Percentiles rank a stretch among this genome's conserved stretches.
Conservation (phyloP, 2,888 invertebrate genomes). For the Bhutanitis thaidina region DNA sequence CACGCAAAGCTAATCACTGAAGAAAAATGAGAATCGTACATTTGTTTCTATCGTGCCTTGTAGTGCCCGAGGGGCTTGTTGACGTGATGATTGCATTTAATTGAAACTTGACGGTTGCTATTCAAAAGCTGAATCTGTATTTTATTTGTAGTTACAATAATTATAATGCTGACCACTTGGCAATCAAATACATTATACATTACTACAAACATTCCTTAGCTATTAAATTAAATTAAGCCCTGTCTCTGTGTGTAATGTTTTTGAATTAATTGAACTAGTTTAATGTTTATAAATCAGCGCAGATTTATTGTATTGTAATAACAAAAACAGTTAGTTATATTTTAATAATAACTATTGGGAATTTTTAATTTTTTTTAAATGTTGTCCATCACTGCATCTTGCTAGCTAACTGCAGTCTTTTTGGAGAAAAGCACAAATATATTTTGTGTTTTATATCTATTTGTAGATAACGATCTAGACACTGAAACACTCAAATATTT, state of each 20-base stretch:
- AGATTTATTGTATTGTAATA: no score
- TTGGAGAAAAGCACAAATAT: no score
- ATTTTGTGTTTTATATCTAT: no score
- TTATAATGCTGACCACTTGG: conserved; percentile 15
- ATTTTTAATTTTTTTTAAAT: no score
- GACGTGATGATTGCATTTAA: conserved; percentile 48
- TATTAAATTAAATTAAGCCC: conserved; percentile 3
- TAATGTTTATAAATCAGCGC: neutral
- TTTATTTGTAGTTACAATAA: conserved; percentile 20
- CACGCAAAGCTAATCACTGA: conserved; percentile 30
- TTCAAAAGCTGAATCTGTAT: conserved; percentile 22
- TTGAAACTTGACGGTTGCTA: conserved; percentile 41
- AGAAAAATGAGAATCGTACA: conserved; percentile 37
- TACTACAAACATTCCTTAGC: conserved; percentile 11
- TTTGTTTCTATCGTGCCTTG: conserved; percentile 32
- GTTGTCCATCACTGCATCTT: no score
- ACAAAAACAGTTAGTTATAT: no score
- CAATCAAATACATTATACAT: conserved; percentile 1
- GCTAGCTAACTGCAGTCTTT: no score
- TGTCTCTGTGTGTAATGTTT: conserved; percentile 5
- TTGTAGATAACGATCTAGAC: no score
- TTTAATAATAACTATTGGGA: no score
- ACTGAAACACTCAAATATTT: no score
- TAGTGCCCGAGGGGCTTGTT: conserved; percentile 32
- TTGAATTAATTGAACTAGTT: neutral